Evolutionary conservation across 2,797 vertebrate genomes (phyloP), one percentile per base, ranked within the genome.

Genomic region (Pachyuromys duprasi): DNA sequence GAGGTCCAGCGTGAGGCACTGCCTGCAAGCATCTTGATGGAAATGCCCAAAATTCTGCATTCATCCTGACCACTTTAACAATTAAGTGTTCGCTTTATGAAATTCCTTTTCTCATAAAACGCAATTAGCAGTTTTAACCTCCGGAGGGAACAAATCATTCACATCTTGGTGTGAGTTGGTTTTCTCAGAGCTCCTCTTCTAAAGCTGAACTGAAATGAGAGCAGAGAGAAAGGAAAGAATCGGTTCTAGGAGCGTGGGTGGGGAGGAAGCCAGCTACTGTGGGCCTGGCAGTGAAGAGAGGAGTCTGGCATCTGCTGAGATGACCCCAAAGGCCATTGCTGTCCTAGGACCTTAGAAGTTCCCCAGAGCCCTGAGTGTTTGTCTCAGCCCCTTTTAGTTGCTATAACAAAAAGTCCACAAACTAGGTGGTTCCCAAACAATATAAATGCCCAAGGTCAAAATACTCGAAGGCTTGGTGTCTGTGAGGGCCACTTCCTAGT

Each of bases 81-180:
- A 93, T 91, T 89, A 88, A 95, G 95, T 31, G 18, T 96, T 95
- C 63, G 6, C 93, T 95, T 95, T 92, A 93, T 95, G 86, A 92
- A 95, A 96, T 97, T 95, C 55, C 86, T 97, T 91, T 89, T 91
- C 92, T 86, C 92, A 92, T 87, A 94, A 97, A 92, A 96, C 8
- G 45, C 93, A 96, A 89, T 97, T 94, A 94, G 86, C 90, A 92
- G 60, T 90, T 86, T 95, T 91, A 92, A 95, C 91, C 93, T 94
- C 91, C 80, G 33, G 92, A 90, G 91, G 93, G 82, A 91, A 93
- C 84, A 78, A 20, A 91, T 93, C 91, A 90, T 91, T 94, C 94
- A 57, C 93, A n/a, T 45, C 69, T 45, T 80, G 70, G 63, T 62
- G 24, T 89, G 89, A 83, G 65, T 80, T 86, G 83, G 78, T 95